Percentiles rank a stretch among this genome's conserved stretches.
phyloP scores from a whole-genome alignment of 2,113 vertebrate species.

The Megaleporinus macrocephalus region DNA sequence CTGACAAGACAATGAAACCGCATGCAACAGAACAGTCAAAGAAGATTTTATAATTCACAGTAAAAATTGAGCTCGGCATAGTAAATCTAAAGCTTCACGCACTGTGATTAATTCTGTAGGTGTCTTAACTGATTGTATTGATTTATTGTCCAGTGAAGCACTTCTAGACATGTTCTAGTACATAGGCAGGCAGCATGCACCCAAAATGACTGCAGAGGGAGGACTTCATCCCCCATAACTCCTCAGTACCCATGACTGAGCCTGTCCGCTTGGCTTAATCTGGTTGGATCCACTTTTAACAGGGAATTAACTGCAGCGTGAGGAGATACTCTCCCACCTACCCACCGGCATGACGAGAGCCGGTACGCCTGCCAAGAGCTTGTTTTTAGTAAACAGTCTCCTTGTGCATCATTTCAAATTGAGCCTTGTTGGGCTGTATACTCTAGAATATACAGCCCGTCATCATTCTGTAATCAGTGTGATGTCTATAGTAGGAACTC shows the following conservation, averaged over 20 bases:
- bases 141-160: too few relatives aligned
- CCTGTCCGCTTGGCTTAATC: background rate
- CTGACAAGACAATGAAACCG: background rate
- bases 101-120: too few relatives aligned
- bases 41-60: background rate
- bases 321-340: background rate
- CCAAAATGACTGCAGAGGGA: background rate
- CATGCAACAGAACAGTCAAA: background rate
- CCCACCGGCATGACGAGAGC: background rate
- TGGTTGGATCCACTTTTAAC: background rate
- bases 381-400: background rate
- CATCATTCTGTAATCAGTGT: too few relatives aligned
- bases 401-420: background rate
- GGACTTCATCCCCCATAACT: background rate
- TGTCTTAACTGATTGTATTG: too few relatives aligned
- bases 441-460: too few relatives aligned
- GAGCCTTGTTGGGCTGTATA: background rate
- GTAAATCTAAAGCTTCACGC: too few relatives aligned
- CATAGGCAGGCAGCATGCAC: too few relatives aligned
- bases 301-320: background rate
- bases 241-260: background rate
- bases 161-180: too few relatives aligned
- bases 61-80: too few relatives aligned
- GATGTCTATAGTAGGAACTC: too few relatives aligned
- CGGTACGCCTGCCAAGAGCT: too few relatives aligned